Conservation (phyloP, 2,797 vertebrate genomes). For the Eulemur albifrons region DNA sequence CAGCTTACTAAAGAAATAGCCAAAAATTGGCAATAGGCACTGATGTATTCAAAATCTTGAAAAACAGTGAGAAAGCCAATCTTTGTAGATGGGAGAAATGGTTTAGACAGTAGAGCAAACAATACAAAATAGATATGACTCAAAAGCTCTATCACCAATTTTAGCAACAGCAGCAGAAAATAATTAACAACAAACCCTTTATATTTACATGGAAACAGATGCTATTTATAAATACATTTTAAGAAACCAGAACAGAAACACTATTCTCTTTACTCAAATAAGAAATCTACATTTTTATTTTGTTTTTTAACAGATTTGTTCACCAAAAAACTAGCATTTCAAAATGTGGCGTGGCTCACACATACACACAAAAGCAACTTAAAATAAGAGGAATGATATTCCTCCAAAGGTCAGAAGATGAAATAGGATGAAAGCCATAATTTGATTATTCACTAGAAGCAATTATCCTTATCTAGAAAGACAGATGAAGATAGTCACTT, state of each 20-base stretch:
- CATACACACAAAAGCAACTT: slow-evolving; percentile 53
- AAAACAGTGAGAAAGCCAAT: slow-evolving; percentile 11
- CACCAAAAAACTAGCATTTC: slow-evolving; percentile 47
- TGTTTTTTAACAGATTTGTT: slow-evolving; percentile 60
- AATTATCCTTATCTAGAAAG: slow-evolving; percentile 71
- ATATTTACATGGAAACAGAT: slow-evolving; percentile 60
- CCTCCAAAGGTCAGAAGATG: slow-evolving; percentile 66
- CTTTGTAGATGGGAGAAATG: not conserved
- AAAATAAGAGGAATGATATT: slow-evolving; percentile 69
- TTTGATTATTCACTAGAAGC: slow-evolving; percentile 73
- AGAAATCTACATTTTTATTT: slow-evolving; percentile 53
- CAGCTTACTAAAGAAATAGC: not conserved
- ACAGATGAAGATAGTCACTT: slow-evolving; percentile 24
- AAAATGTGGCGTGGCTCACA: slow-evolving; percentile 6
- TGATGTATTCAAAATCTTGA: slow-evolving; percentile 23
- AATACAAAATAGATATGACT: slow-evolving; percentile 36
- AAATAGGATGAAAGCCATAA: slow-evolving; percentile 63
- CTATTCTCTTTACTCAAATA: slow-evolving; percentile 50
- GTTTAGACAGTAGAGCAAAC: slow-evolving; percentile 38
- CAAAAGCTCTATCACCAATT: slow-evolving; percentile 39
- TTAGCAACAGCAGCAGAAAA: slow-evolving; percentile 23
- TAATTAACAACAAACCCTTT: slow-evolving; percentile 57
- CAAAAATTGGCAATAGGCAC: slow-evolving; percentile 2
- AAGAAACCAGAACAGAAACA: slow-evolving; percentile 69
- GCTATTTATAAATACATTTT: slow-evolving; percentile 39